Conservation (phyloP, 2,113 vertebrate species). For the Antennarius striatus region DNA sequence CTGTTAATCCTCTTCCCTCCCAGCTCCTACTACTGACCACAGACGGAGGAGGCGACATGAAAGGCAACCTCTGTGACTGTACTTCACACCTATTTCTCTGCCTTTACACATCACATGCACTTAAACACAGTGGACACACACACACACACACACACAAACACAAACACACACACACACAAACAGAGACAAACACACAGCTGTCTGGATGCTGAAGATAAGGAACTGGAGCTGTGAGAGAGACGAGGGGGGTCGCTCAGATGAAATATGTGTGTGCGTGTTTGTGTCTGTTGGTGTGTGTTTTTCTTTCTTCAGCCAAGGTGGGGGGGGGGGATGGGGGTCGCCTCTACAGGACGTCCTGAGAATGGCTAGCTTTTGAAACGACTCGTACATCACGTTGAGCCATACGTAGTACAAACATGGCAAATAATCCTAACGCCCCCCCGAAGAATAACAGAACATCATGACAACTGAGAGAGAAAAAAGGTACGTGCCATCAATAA, state of each 20-base stretch:
- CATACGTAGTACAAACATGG: background rate
- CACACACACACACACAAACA: conserved; percentile 24
- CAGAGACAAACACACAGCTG: conserved; percentile 70
- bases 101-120: conserved; percentile 48
- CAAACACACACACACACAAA: conserved; percentile 40
- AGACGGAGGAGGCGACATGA: conserved; percentile 44
- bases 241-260: background rate
- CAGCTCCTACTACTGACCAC: conserved; percentile 31
- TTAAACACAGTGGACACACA: conserved; percentile 30
- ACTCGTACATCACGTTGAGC: conserved; percentile 24
- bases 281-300: conserved; percentile 46
- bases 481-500: conserved; percentile 23
- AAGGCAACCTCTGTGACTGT: conserved; percentile 69
- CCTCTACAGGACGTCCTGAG: conserved; percentile 70
- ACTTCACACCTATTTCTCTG: conserved; percentile 72
- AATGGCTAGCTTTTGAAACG: conserved; percentile 55
- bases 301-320: conserved; percentile 2
- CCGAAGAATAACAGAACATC: conserved; percentile 8
- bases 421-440: conserved; percentile 3
- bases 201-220: conserved; percentile 78
- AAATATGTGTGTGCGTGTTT: conserved; percentile 32
- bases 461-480: conserved; percentile 16
- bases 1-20: conserved; percentile 54
- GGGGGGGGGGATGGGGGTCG: conserved; percentile 7
- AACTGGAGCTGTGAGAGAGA: conserved; percentile 58